A percentile compares a stretch with the other conserved stretches of the same genome.
Evolutionary conservation across 2,888 invertebrate genomes (phyloP).

Genomic region (Bembecia ichneumoniformis): DNA sequence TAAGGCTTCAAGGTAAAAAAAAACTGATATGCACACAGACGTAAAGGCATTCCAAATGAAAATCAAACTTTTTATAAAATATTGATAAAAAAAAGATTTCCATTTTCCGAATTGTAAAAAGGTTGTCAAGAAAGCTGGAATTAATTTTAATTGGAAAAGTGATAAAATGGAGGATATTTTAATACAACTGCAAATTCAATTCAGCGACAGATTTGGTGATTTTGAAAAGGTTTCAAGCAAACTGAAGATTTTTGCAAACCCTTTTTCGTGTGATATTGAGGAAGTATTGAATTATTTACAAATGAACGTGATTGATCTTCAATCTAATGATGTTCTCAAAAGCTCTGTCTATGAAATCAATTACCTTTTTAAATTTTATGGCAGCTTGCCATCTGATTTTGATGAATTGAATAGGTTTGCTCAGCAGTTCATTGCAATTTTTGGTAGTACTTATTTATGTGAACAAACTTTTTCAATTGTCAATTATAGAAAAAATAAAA

Average conservation of each 20-base stretch:
- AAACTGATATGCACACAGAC: slow-evolving; percentile 7
- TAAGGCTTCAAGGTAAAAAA: slow-evolving; percentile 2
- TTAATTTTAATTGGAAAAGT: slow-evolving; percentile 3
- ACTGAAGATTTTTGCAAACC: slow-evolving; percentile 10
- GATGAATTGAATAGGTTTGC: slow-evolving; percentile 11
- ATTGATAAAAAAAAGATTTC: slow-evolving; percentile 2
- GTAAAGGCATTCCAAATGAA: slow-evolving; percentile 4
- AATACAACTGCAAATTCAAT: slow-evolving; percentile 7
- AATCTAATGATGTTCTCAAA: neutral
- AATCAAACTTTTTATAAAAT: slow-evolving; percentile 2
- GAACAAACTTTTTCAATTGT: too few species aligned
- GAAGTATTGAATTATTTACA: slow-evolving; percentile 1
- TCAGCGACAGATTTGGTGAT: slow-evolving; percentile 9
- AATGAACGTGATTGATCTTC: slow-evolving; percentile 1
- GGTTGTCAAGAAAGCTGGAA: slow-evolving; percentile 2
- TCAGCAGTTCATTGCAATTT: slow-evolving; percentile 6
- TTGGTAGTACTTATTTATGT: slow-evolving; percentile 8
- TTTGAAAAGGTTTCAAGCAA: slow-evolving; percentile 10
- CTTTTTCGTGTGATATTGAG: slow-evolving; percentile 12
- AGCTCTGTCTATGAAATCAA: neutral
- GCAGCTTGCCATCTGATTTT: slow-evolving; percentile 10
- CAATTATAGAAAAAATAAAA: slow-evolving; percentile 4
- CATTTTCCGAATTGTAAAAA: slow-evolving; percentile 5
- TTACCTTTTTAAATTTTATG: slow-evolving; percentile 10
- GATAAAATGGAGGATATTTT: slow-evolving; percentile 2